Evolutionary conservation across 2,797 vertebrate species (phyloP).

Genomic region (Cygnus olor): DNA sequence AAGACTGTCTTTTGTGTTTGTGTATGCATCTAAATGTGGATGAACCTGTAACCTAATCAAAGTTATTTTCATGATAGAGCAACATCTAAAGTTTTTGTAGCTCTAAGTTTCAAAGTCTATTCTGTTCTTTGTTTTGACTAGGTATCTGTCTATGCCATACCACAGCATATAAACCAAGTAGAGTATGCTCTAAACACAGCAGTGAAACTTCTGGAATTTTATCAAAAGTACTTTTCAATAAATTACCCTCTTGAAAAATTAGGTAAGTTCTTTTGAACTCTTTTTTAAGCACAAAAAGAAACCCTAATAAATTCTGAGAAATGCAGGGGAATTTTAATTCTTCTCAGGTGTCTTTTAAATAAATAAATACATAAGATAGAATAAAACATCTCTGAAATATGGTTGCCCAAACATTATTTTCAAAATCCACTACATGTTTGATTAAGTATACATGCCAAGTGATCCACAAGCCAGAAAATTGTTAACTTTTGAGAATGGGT

Average conservation of each 20-base stretch:
- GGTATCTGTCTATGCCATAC: constrained; percentile 91
- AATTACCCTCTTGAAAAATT: constrained; percentile 90
- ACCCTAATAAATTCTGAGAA: not conserved
- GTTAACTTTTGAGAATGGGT: not conserved
- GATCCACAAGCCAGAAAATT: not conserved
- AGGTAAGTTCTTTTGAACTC: constrained; percentile 78
- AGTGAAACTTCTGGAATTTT: constrained; percentile 88
- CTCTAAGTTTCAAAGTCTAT: not conserved
- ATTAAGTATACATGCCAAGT: not conserved
- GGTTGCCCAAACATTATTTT: not conserved
- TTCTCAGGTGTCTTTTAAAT: not conserved
- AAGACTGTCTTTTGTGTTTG: not conserved
- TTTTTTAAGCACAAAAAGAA: not conserved
- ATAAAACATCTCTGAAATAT: not conserved
- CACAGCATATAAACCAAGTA: constrained; percentile 87
- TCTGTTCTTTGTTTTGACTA: constrained; percentile 53
- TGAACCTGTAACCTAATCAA: not conserved
- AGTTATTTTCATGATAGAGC: not conserved
- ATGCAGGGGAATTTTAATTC: not conserved
- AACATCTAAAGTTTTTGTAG: not conserved
- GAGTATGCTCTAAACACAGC: constrained; percentile 84
- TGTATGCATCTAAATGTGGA: not conserved
- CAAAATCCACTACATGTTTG: not conserved
- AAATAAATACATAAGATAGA: not conserved
- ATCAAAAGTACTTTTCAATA: constrained; percentile 88